Conservation (phyloP, 1,140 invertebrate species). For the Coelopa frigida region DNA sequence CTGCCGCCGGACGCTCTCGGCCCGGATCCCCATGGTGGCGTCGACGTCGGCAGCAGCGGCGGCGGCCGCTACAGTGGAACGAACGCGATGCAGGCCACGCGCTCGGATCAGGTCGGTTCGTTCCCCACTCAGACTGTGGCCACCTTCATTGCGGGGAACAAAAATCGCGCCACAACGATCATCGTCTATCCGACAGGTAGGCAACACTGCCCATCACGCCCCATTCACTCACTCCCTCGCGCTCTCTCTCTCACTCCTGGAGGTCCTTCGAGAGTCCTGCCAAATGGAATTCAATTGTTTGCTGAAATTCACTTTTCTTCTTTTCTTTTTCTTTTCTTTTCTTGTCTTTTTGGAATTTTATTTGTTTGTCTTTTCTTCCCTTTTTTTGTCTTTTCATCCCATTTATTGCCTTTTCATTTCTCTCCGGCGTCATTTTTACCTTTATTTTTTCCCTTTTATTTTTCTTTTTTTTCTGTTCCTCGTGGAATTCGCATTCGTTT, state of each 20-base stretch:
- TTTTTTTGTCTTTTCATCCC: constrained; percentile 6
- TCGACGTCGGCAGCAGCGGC: constrained; percentile 6
- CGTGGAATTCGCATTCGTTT: no score
- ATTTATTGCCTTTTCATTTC: constrained; percentile 1
- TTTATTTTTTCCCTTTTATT: constrained; percentile 2
- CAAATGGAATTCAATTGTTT: no score
- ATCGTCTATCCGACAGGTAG: constrained; percentile 42
- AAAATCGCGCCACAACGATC: constrained; percentile 37
- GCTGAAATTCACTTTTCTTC: no score
- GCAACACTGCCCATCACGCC: constrained; percentile 11
- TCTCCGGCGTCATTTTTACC: background rate
- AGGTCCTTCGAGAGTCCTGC: no score
- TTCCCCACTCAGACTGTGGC: constrained; percentile 23
- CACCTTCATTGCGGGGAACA: constrained; percentile 25
- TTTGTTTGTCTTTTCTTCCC: background rate
- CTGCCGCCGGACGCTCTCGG: background rate
- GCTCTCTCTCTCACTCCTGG: background rate
- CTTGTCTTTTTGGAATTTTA: background rate
- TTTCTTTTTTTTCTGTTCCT: background rate
- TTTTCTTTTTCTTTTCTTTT: no score
- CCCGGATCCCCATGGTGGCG: background rate
- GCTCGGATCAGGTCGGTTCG: background rate
- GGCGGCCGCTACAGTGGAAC: background rate
- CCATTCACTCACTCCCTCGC: background rate
- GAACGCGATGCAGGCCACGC: constrained; percentile 1